Evolutionary conservation across 2,797 vertebrate species (phyloP).

Genomic region (Poliocrania exsul): DNA sequence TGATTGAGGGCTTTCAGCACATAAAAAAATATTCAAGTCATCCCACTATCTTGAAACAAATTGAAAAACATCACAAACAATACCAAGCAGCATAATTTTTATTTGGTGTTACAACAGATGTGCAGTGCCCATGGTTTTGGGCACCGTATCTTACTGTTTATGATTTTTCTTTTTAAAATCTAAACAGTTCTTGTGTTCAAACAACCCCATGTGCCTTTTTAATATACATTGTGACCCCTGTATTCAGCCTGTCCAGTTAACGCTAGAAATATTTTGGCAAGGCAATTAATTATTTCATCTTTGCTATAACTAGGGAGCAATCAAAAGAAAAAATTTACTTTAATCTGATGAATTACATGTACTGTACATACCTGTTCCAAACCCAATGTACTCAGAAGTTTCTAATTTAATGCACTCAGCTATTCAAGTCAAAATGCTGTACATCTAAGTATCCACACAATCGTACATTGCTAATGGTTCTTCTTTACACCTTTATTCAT

Average conservation of each 20-base stretch:
- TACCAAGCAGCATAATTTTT: conserved; percentile 87
- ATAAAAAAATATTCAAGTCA: background rate
- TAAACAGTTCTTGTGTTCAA: conserved; percentile 64
- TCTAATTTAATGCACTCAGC: conserved; percentile 71
- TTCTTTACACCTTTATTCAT: conserved; percentile 67
- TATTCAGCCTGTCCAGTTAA: conserved; percentile 67
- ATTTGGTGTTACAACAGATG: conserved; percentile 80
- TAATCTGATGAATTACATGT: conserved; percentile 72
- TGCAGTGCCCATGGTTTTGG: conserved; percentile 20
- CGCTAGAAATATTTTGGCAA: conserved; percentile 76
- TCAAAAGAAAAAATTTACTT: conserved; percentile 72
- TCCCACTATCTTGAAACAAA: conserved; percentile 44
- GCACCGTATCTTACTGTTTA: conserved; percentile 48
- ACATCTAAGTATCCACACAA: conserved; percentile 75
- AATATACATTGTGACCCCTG: conserved; percentile 64
- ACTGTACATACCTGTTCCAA: conserved; percentile 76
- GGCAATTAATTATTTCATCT: conserved; percentile 80
- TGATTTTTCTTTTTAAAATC: conserved; percentile 51
- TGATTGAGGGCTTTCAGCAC: background rate
- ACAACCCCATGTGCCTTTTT: conserved; percentile 56
- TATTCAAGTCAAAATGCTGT: conserved; percentile 76
- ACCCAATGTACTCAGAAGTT: conserved; percentile 71
- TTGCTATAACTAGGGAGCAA: conserved; percentile 76
- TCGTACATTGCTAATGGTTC: conserved; percentile 69
- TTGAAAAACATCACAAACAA: conserved; percentile 67